Base-by-base conservation (phyloP, 2,797 vertebrate species). In the Xenopus petersii region DNA sequence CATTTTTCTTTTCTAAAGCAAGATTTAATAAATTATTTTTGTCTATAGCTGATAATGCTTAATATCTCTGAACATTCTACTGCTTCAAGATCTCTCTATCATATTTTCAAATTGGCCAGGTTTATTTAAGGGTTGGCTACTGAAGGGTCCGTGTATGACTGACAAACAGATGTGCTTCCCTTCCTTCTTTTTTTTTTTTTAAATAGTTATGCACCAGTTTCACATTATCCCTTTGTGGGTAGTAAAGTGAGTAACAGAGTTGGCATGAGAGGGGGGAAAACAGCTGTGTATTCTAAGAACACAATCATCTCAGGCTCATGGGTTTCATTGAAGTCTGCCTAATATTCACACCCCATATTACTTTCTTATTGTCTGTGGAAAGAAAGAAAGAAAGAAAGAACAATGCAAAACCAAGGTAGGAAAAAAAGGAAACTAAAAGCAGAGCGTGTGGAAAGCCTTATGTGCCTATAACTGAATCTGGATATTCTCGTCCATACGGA, bases 261-360 rank as follows among this genome's bases (percentile, higher is more conserved):
- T 89, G 87, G 85, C 87, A 83, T 74, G 7, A 8, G 16, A 8
- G 72, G 82, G 87, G 82, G 83, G 75, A 83, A 81, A 81, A 81
- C 87, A 88, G 88, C 85, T 88, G 86, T 86, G 82, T 81, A 54
- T 76, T 79, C 67, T 3, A 81, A 84, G 80, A 83, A 81, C 83
- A 82, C 76, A 83, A 76, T 79, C 67, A 59, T 48, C 76, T 67
- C 47, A 80, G 80, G 71, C 79, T 82, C 80, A 80, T 69, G 73
- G 67, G 55, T 76, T 82, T 83, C 86, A 80, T 65, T 64, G 83
- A 82, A 79, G 79, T 64, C 82, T 75, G 86, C 82, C 84, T 82
- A 75, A 73, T 51, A 80, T 83, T 81, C 81, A 65, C 70, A 68
- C 80, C 79, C 70, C 12, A 11, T 76, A 72, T 82, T 75, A 64